phyloP scores from a whole-genome alignment of 2,113 vertebrate species.

The Colinus virginianus region DNA sequence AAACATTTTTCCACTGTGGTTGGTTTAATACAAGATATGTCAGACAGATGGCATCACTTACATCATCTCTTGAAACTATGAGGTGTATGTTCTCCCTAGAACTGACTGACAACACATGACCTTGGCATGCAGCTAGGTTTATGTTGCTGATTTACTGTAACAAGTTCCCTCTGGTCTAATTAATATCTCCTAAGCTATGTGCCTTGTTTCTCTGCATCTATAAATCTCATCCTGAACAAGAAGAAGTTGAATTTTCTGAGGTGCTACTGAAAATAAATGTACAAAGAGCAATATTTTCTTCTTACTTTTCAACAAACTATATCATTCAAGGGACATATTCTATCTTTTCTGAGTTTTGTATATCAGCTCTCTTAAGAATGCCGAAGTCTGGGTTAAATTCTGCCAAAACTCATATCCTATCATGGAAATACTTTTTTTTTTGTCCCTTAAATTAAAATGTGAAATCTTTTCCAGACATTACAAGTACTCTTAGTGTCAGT shows the following conservation, averaged over 20 bases:
- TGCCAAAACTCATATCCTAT: background rate
- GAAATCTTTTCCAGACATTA: background rate
- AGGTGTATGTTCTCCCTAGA: background rate
- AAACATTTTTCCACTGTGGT: background rate
- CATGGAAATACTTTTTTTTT: background rate
- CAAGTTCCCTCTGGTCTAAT: background rate
- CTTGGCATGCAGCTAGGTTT: background rate
- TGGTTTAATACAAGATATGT: background rate
- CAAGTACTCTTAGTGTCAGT: background rate
- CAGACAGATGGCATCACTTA: background rate
- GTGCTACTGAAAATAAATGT: background rate
- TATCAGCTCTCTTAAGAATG: background rate
- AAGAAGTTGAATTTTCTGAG: constrained; percentile 15
- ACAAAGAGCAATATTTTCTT: background rate
- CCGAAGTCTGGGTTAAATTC: background rate
- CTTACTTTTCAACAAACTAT: background rate
- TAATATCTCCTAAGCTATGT: constrained; percentile 30
- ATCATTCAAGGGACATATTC: background rate
- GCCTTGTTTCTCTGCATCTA: background rate
- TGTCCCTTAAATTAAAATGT: background rate
- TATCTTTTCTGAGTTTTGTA: background rate
- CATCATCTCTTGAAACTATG: background rate
- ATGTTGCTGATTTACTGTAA: constrained; percentile 40
- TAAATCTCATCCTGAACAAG: constrained; percentile 35
- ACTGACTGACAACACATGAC: fast-evolving